Percentiles rank a stretch among this genome's conserved stretches.
These are phyloP conservation scores for Amphipyra berbera DNA, from an alignment of 2,888 invertebrate species.

Conservation along the genomic window DNA sequence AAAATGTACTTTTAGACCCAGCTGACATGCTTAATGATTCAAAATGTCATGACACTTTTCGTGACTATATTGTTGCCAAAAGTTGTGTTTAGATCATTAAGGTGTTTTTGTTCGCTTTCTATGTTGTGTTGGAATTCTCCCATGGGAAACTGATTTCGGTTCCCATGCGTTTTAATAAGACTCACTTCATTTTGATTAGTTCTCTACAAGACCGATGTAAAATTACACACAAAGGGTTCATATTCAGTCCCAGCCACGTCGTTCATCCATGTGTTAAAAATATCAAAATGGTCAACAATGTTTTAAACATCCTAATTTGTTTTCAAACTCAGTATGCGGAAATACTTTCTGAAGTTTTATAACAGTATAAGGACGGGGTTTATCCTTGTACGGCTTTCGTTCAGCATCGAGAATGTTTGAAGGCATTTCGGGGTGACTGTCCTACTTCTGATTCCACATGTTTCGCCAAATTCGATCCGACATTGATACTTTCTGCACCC, in stretches of 20 bases:
- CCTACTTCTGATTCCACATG: constrained; percentile 46
- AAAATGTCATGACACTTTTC: constrained; percentile 68
- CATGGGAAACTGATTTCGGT: constrained; percentile 54
- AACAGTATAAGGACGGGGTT: constrained; percentile 1
- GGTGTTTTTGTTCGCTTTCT: constrained; percentile 63
- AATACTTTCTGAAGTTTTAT: constrained; percentile 19
- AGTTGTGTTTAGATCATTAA: constrained; percentile 69
- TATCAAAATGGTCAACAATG: constrained; percentile 53
- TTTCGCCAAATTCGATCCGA: constrained; percentile 54
- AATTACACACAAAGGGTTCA: constrained; percentile 44
- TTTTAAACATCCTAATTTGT: constrained; percentile 54
- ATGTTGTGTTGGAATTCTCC: constrained; percentile 52
- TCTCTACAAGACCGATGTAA: constrained; percentile 47
- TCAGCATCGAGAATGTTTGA: constrained; percentile 16
- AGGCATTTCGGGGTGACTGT: constrained; percentile 45
- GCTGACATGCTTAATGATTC: constrained; percentile 73
- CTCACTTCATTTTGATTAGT: constrained; percentile 54
- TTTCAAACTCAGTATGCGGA: constrained; percentile 21
- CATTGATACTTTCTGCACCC: constrained; percentile 56
- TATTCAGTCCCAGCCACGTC: constrained; percentile 53
- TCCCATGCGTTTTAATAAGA: constrained; percentile 42
- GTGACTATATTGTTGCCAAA: constrained; percentile 73
- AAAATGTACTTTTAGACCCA: constrained; percentile 62
- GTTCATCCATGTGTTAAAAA: constrained; percentile 36
- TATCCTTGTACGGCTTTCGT: constrained; percentile 9